A percentile compares a stretch with the other conserved stretches of the same genome.
phyloP scores from a whole-genome alignment of 2,797 vertebrate genomes.

The Hylomyscus alleni region DNA sequence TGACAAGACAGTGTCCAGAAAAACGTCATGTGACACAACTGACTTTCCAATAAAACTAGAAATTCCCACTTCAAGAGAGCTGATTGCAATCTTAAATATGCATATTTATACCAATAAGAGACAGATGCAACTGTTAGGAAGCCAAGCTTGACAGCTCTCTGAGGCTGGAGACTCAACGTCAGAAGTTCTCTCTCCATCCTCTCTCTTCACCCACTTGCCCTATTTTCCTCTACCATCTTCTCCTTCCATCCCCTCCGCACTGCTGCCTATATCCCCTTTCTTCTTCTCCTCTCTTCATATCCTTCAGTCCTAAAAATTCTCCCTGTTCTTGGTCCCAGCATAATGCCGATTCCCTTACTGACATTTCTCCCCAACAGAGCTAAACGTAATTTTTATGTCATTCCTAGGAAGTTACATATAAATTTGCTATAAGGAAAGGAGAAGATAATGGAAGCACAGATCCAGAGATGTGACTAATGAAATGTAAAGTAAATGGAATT shows the following conservation, averaged over 20 bases:
- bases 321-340: neutral
- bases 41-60: neutral
- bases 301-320: neutral
- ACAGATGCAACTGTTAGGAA: conserved; percentile 51
- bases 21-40: neutral
- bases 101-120: conserved; percentile 68
- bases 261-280: too few relatives aligned
- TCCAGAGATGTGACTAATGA: neutral
- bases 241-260: neutral
- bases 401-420: neutral
- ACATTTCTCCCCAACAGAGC: neutral
- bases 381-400: neutral
- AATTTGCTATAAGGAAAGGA: neutral
- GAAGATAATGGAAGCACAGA: neutral
- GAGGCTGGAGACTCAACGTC: neutral
- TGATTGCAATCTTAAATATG: conserved; percentile 76
- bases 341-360: conserved; percentile 38
- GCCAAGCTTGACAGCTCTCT: conserved; percentile 66
- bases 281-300: neutral
- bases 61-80: conserved; percentile 41
- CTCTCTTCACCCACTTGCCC: neutral
- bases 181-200: neutral
- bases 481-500: neutral
- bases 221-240: neutral
- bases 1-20: neutral